Conservation (phyloP, 2,888 invertebrate genomes). For the Acrobasis repandana region DNA sequence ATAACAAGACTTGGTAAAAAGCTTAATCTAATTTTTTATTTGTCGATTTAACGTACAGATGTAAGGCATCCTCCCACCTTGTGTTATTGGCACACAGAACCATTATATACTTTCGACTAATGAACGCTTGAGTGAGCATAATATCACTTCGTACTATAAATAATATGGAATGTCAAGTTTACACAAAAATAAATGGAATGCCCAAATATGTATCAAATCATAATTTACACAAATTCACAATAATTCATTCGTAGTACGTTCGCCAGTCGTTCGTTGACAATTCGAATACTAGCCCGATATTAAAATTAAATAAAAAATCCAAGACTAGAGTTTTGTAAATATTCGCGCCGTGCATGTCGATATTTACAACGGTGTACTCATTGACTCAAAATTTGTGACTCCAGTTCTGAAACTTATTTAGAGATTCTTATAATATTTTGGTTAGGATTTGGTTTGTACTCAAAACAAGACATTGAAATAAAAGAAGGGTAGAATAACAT, state of each 20-base stretch:
- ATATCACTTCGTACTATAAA: slow-evolving; percentile 61
- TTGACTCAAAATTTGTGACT: slow-evolving; percentile 70
- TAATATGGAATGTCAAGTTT: slow-evolving; percentile 67
- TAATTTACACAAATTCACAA: slow-evolving; percentile 31
- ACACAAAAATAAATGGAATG: slow-evolving; percentile 64
- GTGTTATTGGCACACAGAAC: slow-evolving; percentile 78
- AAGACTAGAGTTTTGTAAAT: slow-evolving; percentile 78
- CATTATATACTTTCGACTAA: slow-evolving; percentile 53
- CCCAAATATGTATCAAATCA: slow-evolving; percentile 42
- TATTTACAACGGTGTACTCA: slow-evolving; percentile 53
- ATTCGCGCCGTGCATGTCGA: slow-evolving; percentile 69
- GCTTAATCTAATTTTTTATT: slow-evolving; percentile 81
- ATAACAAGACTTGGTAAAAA: slow-evolving; percentile 67
- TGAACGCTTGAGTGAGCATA: slow-evolving; percentile 57
- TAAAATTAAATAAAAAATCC: slow-evolving; percentile 64
- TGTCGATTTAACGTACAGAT: slow-evolving; percentile 81
- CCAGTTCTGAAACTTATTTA: slow-evolving; percentile 40
- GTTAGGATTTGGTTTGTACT: slow-evolving; percentile 65
- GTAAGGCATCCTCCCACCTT: slow-evolving; percentile 77
- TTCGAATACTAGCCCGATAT: slow-evolving; percentile 58
- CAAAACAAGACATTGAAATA: slow-evolving; percentile 38
- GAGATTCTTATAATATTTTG: slow-evolving; percentile 65
- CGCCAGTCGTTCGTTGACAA: slow-evolving; percentile 53
- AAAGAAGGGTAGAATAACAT: slow-evolving; percentile 23
- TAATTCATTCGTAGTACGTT: slow-evolving; percentile 51